phyloP scores from a whole-genome alignment of 2,888 invertebrate genomes.

The Polyommatus icarus region DNA sequence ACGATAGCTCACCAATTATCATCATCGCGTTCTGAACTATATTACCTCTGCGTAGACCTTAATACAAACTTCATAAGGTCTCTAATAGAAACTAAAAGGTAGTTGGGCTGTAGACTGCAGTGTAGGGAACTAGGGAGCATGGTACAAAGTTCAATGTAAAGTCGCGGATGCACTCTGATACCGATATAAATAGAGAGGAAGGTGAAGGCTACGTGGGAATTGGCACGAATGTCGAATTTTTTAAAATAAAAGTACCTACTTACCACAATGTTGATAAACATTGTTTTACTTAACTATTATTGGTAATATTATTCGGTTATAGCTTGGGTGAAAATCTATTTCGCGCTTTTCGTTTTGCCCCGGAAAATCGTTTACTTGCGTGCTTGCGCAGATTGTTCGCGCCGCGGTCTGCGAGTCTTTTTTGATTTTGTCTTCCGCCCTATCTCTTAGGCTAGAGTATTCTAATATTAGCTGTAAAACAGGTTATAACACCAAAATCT shows the following conservation, averaged over 20 bases:
- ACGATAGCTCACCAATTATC: background rate
- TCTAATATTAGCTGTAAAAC: too few relatives aligned
- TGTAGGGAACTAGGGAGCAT: conserved; percentile 38
- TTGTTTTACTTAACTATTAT: background rate
- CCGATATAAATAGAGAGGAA: conserved; percentile 67
- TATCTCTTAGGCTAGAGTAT: too few relatives aligned
- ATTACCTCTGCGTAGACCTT: background rate
- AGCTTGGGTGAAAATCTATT: too few relatives aligned
- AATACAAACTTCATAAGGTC: background rate
- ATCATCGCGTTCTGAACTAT: background rate
- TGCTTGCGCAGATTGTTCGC: too few relatives aligned
- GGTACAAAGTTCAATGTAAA: conserved; percentile 67
- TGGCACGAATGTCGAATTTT: conserved; percentile 43
- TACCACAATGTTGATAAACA: conserved; percentile 8
- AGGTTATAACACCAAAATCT: too few relatives aligned
- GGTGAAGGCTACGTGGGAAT: conserved; percentile 59
- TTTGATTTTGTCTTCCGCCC: too few relatives aligned
- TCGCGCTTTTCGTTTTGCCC: too few relatives aligned
- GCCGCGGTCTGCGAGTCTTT: too few relatives aligned
- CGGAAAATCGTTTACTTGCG: too few relatives aligned
- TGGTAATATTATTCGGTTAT: too few relatives aligned
- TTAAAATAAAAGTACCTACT: conserved; percentile 1
- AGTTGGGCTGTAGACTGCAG: background rate
- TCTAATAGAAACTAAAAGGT: background rate
- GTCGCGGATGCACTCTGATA: conserved; percentile 53